Evolutionary conservation across 92 coral and sea anemone genomes (phyloP).

Genomic region (Parazoanthus darwini): DNA sequence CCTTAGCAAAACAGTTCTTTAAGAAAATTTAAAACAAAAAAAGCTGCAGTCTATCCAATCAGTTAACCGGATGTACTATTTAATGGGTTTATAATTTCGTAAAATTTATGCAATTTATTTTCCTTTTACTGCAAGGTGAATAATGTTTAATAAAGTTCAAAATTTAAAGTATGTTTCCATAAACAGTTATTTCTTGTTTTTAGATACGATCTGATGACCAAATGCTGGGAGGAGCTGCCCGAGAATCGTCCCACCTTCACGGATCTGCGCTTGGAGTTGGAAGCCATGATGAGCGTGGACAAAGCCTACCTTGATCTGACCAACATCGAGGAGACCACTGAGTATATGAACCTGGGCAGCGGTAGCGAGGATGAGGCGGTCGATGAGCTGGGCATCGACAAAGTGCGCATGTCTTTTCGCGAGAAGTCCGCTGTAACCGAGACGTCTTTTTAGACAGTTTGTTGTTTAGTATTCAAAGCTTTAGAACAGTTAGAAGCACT

Average conservation of each 20-base stretch:
- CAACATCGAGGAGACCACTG: constrained; percentile 19
- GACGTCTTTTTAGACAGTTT: background rate
- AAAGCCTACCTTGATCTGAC: constrained; percentile 19
- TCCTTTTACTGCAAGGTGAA: too few relatives aligned
- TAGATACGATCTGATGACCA: constrained; percentile 23
- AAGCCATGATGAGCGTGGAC: constrained; percentile 27
- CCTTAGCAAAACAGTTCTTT: too few relatives aligned
- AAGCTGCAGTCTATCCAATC: too few relatives aligned
- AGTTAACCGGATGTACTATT: too few relatives aligned
- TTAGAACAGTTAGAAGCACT: background rate
- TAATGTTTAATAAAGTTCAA: too few relatives aligned
- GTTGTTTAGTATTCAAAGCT: background rate
- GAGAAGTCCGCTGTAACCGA: background rate
- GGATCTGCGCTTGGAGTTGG: constrained; percentile 10
- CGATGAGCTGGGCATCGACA: background rate
- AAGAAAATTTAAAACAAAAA: too few relatives aligned
- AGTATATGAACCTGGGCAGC: constrained; percentile 34
- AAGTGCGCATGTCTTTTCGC: constrained; percentile 5
- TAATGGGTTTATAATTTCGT: too few relatives aligned
- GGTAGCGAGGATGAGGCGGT: constrained; percentile 9
- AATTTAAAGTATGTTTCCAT: background rate
- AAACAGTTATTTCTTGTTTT: background rate
- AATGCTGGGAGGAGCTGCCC: constrained; percentile 21
- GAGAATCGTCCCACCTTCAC: constrained; percentile 30
- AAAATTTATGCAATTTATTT: too few relatives aligned